Percentiles rank a stretch among this genome's conserved stretches.
These are phyloP conservation scores for Saccostrea echinata DNA, from an alignment of 1,140 invertebrate species.

Conservation along the genomic window DNA sequence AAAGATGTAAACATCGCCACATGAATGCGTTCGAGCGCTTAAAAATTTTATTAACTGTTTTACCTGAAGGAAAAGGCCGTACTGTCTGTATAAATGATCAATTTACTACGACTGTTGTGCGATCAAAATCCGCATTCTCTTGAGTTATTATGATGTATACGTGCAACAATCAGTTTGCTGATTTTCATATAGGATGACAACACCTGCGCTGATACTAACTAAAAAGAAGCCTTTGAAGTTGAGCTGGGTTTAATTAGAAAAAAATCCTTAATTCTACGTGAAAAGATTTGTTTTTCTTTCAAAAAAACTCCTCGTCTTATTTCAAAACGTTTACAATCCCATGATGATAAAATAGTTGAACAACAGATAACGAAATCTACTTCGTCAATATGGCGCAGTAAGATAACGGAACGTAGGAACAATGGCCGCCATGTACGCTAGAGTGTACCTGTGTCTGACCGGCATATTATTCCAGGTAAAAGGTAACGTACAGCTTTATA, in stretches of 20 bases:
- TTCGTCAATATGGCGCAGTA: conserved; percentile 1
- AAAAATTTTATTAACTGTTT: neutral
- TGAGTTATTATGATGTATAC: neutral
- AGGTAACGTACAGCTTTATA: neutral
- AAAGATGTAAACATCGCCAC: neutral
- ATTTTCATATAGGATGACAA: neutral
- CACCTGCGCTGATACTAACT: neutral
- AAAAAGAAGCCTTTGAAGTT: neutral
- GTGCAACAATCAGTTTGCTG: neutral
- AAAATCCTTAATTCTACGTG: neutral
- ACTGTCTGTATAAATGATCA: neutral
- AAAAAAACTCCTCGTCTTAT: neutral
- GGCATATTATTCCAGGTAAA: neutral
- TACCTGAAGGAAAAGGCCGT: neutral
- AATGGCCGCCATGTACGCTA: neutral
- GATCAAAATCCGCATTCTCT: neutral
- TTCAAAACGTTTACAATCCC: neutral
- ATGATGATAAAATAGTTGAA: conserved; percentile 15
- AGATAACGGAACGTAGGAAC: neutral
- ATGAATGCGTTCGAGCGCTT: neutral
- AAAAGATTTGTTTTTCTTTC: neutral
- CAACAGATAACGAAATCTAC: neutral
- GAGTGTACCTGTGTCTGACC: neutral
- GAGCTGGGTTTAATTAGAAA: neutral
- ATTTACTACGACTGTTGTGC: neutral